Evolutionary conservation across 2,797 vertebrate genomes (phyloP), one percentile per base, ranked within the genome.

Genomic region (Acrocephalus scirpaceus): DNA sequence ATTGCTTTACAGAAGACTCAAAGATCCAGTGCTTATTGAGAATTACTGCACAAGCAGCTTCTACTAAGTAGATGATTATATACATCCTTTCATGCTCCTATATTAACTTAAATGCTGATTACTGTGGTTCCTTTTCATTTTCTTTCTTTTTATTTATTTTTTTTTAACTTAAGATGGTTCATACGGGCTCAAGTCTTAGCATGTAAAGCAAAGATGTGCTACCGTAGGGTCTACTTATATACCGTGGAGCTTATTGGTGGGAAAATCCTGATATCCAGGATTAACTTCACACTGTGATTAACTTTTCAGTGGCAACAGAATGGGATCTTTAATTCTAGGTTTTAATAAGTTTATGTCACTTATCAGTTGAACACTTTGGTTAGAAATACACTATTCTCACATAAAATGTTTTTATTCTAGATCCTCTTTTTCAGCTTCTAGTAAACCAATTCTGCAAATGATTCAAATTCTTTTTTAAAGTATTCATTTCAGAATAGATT

Each of bases 41-140:
- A 96, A 93, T 94, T 96, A 95, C 83, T 81, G 72, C 66, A 79
- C 87, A 95, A 95, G 90, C 70, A 92, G 93, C 93, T 97, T 97
- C 86, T 61, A 71, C 82, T 95, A 96, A 95, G 93, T 72, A 87
- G 69, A 67, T 88, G 29, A 97, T 95, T 95, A 92, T 95, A 92
- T 73, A 76, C 58, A 93, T 92, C 88, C 85, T 95, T 95, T 92
- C 88, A 90, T 92, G 50, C 25, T 87, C 40, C 64, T 83, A 48
- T 95, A 88, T 93, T 96, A 95, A 94, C 86, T 92, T 93, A 96
- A 95, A 96, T 93, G 73, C 53, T 96, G 93, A 94, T 92, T 94
- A 90, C 79, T 95, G 56, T 76, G 38, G 19, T 86, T 91, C 50
- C 76, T 86, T 86, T 92, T 56, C 2, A 53, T 82, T 79, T 93